Conservation (phyloP, 2,888 invertebrate genomes). For the Sinelater perroti region DNA sequence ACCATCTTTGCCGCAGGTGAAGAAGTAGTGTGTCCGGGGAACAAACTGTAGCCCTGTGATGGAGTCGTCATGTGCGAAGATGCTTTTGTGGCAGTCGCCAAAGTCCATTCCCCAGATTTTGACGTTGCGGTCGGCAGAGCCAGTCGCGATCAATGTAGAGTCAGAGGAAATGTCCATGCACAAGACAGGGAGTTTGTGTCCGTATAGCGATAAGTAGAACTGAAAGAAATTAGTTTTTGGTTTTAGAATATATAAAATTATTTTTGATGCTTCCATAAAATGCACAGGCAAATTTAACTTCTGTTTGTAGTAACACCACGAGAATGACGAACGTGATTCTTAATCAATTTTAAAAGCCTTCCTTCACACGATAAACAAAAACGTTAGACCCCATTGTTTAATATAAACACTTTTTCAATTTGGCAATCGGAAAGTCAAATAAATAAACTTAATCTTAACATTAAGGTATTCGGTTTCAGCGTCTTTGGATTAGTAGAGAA, state of each 20-base stretch:
- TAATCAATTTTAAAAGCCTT: no score
- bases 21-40: constrained; percentile 91
- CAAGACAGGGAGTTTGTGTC: constrained; percentile 93
- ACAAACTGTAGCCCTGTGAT: constrained; percentile 90
- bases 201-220: constrained; percentile 94
- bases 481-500: no score
- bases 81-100: constrained; percentile 95
- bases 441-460: no score
- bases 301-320: no score
- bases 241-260: background rate
- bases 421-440: no score
- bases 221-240: constrained; percentile 57
- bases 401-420: no score
- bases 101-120: constrained; percentile 99
- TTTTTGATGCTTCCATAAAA: no score
- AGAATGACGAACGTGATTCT: no score
- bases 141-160: constrained; percentile 86
- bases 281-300: no score
- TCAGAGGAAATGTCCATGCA: constrained; percentile 94
- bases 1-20: constrained; percentile 93
- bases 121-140: constrained; percentile 93
- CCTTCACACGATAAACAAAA: no score
- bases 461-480: no score
- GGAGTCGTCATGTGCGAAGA: constrained; percentile 97
- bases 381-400: no score